These are phyloP conservation scores for Pseudopleuronectes americanus DNA, from an alignment of 2,797 vertebrate species.

Conservation along the genomic window DNA sequence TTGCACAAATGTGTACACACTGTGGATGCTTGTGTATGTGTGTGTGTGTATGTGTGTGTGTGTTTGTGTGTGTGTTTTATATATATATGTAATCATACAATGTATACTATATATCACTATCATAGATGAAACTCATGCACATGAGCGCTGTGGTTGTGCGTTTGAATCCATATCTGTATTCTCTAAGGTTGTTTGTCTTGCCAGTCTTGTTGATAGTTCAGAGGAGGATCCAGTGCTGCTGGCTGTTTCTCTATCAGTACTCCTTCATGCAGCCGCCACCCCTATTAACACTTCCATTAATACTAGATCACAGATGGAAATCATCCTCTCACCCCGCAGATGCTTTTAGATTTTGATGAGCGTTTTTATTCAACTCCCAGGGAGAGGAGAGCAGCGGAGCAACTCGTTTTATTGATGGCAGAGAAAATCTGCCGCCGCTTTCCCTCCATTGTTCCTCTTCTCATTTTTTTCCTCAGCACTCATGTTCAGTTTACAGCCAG, in stretches of 20 bases:
- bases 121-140: neutral
- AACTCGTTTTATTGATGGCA: slow-evolving; percentile 50
- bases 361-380: slow-evolving; percentile 53
- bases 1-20: slow-evolving; percentile 12
- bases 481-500: slow-evolving; percentile 21
- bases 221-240: slow-evolving; percentile 41
- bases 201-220: slow-evolving; percentile 42
- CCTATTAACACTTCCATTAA: slow-evolving; percentile 73
- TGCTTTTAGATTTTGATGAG: slow-evolving; percentile 62
- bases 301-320: slow-evolving; percentile 70
- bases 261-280: slow-evolving; percentile 54
- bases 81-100: too few species aligned
- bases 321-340: slow-evolving; percentile 59
- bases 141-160: neutral
- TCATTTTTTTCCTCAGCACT: slow-evolving; percentile 14
- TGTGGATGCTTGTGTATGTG: neutral
- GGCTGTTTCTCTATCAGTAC: slow-evolving; percentile 56
- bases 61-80: neutral
- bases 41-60: neutral
- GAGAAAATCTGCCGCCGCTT: slow-evolving; percentile 21
- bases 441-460: slow-evolving; percentile 6
- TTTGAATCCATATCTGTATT: slow-evolving; percentile 35
- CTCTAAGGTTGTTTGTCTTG: slow-evolving; percentile 36
- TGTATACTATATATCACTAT: too few species aligned
- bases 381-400: slow-evolving; percentile 43